Conservation (phyloP, 2,113 vertebrate genomes). For the Lagenorhynchus albirostris region DNA sequence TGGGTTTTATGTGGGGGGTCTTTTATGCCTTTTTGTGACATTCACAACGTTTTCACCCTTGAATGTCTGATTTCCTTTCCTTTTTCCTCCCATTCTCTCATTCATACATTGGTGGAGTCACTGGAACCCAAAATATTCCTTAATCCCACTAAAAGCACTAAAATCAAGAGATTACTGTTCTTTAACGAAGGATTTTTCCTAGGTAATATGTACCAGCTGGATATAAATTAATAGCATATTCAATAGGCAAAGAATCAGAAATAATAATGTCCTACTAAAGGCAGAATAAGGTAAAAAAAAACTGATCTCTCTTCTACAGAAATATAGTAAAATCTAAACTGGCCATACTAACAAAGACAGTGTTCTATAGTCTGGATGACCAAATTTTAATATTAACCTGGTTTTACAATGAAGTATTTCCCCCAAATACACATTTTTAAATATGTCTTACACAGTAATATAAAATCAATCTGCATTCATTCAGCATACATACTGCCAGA, state of each 20-base stretch:
- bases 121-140: neutral
- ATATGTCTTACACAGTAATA: neutral
- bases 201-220: neutral
- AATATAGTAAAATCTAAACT: neutral
- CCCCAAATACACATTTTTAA: neutral
- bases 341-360: neutral
- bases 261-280: neutral
- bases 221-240: neutral
- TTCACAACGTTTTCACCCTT: neutral
- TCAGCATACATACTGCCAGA: neutral
- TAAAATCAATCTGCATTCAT: neutral
- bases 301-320: neutral
- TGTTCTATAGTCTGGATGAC: neutral
- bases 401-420: neutral
- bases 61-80: neutral
- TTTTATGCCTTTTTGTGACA: neutral
- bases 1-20: neutral
- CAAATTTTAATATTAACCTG: neutral
- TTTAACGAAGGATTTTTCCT: neutral
- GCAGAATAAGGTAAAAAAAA: neutral
- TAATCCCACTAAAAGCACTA: neutral
- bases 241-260: neutral
- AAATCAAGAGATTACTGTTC: neutral
- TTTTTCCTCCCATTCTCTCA: neutral
- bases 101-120: neutral